Conservation (phyloP, 1,140 invertebrate species). For the Papilio machaon region DNA sequence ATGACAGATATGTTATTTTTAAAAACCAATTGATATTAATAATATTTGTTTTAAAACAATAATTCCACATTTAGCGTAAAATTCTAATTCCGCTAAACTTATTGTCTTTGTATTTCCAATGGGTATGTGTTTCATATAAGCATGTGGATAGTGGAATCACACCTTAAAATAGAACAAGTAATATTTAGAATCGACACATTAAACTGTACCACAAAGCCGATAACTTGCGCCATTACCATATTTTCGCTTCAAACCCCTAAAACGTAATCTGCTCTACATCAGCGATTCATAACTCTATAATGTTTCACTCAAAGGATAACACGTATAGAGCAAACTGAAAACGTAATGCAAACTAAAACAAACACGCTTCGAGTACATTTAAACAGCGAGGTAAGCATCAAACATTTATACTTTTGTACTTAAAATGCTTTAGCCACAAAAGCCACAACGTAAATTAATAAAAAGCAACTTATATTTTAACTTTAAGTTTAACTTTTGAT, state of each 20-base stretch:
- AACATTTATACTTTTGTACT: neutral
- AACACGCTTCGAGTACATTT: neutral
- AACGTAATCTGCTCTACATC: slow-evolving; percentile 13
- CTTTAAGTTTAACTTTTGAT: too few species aligned
- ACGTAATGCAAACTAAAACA: neutral
- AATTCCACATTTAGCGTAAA: too few species aligned
- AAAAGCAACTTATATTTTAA: too few species aligned
- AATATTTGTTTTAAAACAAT: too few species aligned
- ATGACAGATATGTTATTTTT: too few species aligned
- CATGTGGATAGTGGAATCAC: too few species aligned
- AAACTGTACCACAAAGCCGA: slow-evolving; percentile 2
- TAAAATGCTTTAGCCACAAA: neutral
- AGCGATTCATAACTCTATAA: slow-evolving; percentile 29
- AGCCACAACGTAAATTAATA: neutral
- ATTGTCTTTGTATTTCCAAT: too few species aligned
- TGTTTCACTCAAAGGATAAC: slow-evolving; percentile 29
- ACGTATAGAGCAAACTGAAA: neutral
- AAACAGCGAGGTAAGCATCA: neutral
- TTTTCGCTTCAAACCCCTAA: neutral
- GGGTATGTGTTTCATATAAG: too few species aligned
- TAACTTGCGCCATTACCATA: slow-evolving; percentile 20
- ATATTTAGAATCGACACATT: neutral
- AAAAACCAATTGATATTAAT: too few species aligned
- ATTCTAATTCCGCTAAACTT: too few species aligned
- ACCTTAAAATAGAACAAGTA: too few species aligned